Evolutionary conservation across 1,140 invertebrate genomes (phyloP).

Genomic region (Laodelphax striatellus): DNA sequence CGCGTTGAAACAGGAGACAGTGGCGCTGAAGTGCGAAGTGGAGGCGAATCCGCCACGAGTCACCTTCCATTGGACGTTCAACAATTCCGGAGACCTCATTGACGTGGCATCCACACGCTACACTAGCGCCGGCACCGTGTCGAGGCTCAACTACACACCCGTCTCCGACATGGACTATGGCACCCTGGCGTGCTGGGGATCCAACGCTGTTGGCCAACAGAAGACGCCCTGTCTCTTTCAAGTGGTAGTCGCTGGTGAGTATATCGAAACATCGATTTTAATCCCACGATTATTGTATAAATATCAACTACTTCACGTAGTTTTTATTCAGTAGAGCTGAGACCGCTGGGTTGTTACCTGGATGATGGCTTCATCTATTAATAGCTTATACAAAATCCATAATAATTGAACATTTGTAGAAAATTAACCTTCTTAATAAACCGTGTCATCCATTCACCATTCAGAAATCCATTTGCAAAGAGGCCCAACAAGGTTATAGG

Average conservation of each 20-base stretch:
- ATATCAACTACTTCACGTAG: no score
- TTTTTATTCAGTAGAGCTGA: no score
- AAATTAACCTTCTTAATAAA: no score
- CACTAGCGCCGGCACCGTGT: slow-evolving; percentile 50
- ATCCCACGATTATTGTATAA: no score
- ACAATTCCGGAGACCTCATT: slow-evolving; percentile 70
- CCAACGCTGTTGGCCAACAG: slow-evolving; percentile 69
- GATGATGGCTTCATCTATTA: no score
- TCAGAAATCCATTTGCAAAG: no score
- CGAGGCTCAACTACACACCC: slow-evolving; percentile 73
- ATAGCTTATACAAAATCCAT: no score
- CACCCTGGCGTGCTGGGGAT: slow-evolving; percentile 71
- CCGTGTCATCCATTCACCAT: no score
- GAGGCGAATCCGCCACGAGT: slow-evolving; percentile 70
- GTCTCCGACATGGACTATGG: slow-evolving; percentile 78
- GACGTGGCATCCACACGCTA: slow-evolving; percentile 55
- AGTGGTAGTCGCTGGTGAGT: slow-evolving; percentile 60
- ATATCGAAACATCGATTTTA: no score
- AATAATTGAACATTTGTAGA: no score
- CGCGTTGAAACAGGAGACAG: slow-evolving; percentile 73
- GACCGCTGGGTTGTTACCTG: no score
- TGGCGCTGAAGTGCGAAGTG: slow-evolving; percentile 68
- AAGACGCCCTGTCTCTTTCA: slow-evolving; percentile 77
- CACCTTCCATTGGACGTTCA: slow-evolving; percentile 80
- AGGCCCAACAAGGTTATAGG: no score